Evolutionary conservation across 2,113 vertebrate species (phyloP).

Genomic region (Paratilapia polleni): DNA sequence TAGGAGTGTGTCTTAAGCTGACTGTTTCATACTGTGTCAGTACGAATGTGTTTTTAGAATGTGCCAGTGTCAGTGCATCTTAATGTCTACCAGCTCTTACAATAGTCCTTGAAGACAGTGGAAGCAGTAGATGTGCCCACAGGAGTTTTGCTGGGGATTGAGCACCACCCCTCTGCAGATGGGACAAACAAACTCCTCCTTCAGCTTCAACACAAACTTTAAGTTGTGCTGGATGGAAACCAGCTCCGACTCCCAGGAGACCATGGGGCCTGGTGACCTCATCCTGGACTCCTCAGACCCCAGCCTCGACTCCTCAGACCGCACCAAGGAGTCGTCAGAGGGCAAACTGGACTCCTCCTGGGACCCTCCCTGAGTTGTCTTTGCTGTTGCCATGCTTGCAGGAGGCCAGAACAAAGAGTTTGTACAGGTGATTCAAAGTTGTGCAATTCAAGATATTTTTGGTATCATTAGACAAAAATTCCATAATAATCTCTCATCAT

Average conservation of each 20-base stretch:
- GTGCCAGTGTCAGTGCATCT: not conserved
- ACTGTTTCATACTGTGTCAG: not conserved
- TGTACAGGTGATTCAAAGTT: not conserved
- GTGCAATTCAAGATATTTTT: not conserved
- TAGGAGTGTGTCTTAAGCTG: too few species aligned
- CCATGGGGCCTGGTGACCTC: not conserved
- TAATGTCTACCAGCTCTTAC: slow-evolving; percentile 31
- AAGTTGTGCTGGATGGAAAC: slow-evolving; percentile 35
- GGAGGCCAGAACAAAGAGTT: not conserved
- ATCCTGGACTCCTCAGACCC: slow-evolving; percentile 19
- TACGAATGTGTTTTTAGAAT: slow-evolving; percentile 1
- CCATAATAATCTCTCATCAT: not conserved
- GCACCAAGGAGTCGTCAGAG: not conserved
- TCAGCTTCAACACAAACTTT: slow-evolving; percentile 55
- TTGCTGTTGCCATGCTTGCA: slow-evolving; percentile 39
- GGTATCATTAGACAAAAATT: not conserved
- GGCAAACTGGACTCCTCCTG: not conserved
- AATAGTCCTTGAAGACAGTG: slow-evolving; percentile 48
- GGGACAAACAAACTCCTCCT: slow-evolving; percentile 63
- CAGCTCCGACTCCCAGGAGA: slow-evolving; percentile 55
- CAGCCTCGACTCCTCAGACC: not conserved
- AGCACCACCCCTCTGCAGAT: slow-evolving; percentile 56
- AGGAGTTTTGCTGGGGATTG: slow-evolving; percentile 65
- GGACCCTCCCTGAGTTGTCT: not conserved
- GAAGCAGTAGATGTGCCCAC: slow-evolving; percentile 65